A percentile compares a stretch with the other conserved stretches of the same genome.
These are phyloP conservation scores for Drosophila lowei DNA, from an alignment of 1,140 invertebrate species.

Conservation along the genomic window DNA sequence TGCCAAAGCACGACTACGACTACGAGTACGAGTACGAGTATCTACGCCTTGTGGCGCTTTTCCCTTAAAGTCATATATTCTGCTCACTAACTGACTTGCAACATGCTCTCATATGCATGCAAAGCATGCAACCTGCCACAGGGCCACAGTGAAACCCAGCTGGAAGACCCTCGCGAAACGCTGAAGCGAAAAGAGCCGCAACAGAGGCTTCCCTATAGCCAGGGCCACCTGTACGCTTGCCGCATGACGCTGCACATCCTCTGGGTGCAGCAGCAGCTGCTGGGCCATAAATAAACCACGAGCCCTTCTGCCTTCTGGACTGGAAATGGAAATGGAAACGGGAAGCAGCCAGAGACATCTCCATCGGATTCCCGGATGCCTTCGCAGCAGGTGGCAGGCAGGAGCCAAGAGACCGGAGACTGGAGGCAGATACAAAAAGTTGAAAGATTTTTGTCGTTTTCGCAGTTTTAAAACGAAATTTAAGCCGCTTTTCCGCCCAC, in stretches of 20 bases:
- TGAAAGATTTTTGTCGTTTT: slow-evolving; percentile 20
- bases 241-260: slow-evolving; percentile 44
- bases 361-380: neutral
- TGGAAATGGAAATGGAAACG: no score
- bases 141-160: slow-evolving; percentile 20
- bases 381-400: neutral
- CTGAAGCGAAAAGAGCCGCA: no score
- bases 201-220: slow-evolving; percentile 12
- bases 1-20: no score
- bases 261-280: slow-evolving; percentile 54
- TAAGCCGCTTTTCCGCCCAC: slow-evolving; percentile 5
- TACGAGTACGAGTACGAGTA: no score
- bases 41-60: slow-evolving; percentile 24
- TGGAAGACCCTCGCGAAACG: neutral
- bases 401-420: neutral
- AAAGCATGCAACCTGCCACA: slow-evolving; percentile 13
- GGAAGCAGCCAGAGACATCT: no score
- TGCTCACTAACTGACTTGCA: slow-evolving; percentile 49
- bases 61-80: slow-evolving; percentile 52
- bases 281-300: slow-evolving; percentile 70
- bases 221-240: slow-evolving; percentile 17
- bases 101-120: slow-evolving; percentile 27
- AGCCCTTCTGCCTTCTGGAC: neutral
- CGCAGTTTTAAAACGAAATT: slow-evolving; percentile 43
- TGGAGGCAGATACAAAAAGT: slow-evolving; percentile 1